Percentiles rank a stretch among this genome's conserved stretches.
Evolutionary conservation across 2,113 vertebrate species (phyloP).

Genomic region (Hippocampus comes): DNA sequence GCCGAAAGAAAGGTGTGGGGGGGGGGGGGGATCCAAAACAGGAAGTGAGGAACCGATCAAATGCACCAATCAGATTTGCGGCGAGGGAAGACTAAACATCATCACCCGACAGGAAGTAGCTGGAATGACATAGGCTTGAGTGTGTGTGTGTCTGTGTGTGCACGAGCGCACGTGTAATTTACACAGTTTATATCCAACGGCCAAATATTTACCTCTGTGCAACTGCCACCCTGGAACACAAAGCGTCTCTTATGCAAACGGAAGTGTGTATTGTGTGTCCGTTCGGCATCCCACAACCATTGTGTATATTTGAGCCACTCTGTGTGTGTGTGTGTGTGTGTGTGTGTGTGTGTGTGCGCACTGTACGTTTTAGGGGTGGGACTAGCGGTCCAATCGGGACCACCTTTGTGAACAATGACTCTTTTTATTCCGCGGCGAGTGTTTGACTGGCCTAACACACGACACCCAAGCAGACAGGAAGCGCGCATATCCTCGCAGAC

Average conservation of each 20-base stretch:
- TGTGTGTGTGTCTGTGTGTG: conserved; percentile 26
- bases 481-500: conserved; percentile 20
- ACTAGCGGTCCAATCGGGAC: conserved; percentile 62
- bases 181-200: conserved; percentile 66
- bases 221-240: conserved; percentile 53
- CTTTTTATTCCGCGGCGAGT: conserved; percentile 66
- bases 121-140: conserved; percentile 56
- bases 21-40: conserved; percentile 38
- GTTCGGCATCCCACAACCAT: conserved; percentile 27
- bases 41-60: conserved; percentile 59
- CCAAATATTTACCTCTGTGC: conserved; percentile 70
- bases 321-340: conserved; percentile 7
- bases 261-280: conserved; percentile 43
- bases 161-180: conserved; percentile 42
- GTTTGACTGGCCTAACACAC: conserved; percentile 49
- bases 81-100: conserved; percentile 72
- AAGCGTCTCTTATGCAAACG: conserved; percentile 52
- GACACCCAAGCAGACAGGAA: conserved; percentile 41
- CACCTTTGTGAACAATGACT: conserved; percentile 76
- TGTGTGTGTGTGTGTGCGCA: conserved; percentile 18
- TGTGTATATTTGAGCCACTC: conserved; percentile 29
- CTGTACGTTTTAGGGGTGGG: conserved; percentile 24
- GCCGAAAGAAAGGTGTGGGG: conserved; percentile 11
- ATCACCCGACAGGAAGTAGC: conserved; percentile 71
- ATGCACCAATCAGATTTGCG: conserved; percentile 60